Base-by-base conservation (phyloP, 2,113 vertebrate genomes). In the Phylloscopus trochilus region DNA sequence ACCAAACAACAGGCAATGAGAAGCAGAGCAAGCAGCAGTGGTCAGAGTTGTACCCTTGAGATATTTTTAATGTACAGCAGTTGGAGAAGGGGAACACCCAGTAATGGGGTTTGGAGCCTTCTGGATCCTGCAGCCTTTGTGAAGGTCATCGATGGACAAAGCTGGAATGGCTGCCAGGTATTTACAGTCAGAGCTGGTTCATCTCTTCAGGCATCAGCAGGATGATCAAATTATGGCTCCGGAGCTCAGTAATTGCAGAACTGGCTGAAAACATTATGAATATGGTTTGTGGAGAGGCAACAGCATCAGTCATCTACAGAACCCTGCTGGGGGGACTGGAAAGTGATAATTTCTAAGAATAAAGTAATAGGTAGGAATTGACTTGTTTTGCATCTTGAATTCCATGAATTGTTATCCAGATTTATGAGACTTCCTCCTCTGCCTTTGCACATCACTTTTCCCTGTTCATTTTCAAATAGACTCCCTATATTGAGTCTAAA, bases 41-140 rank as follows among this genome's bases (percentile, higher is more conserved):
- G 6, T 18, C 49, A 51, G 49, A 24, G 20, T 2, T n/a, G 66
- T 35, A 21, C 5, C 13, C 23, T 37, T 6, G 11, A 10, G 24
- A 35, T 43, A 5, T 7, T 43, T 84, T 53, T 51, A 5, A 69
- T 11, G 10, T 9, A 9, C 10, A 43, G 22, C 20, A 55, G 0
- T 1, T 0, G 0, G 19, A 68, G 49, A 15, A 4, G 67, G 30
- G 46, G 77, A 83, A 73, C 53, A 27, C 2, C 20, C n/a, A 49
- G 1, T 1, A 22, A 20, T 11, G 23, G 18, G 39, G 11, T 51
- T 30, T 86, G 46, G 66, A 87, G n/a, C 59, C 43, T 23, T 19
- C n/a, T 55, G 67, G 62, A 15, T 5, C 62, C 63, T 2, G 1
- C 44, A 62, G 49, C 21, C 8, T 6, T 53, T 31, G 37, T 6